Percentiles rank a stretch among this genome's conserved stretches.
Evolutionary conservation across 1,140 invertebrate species (phyloP).

Genomic region (Drosophila trapezifrons): DNA sequence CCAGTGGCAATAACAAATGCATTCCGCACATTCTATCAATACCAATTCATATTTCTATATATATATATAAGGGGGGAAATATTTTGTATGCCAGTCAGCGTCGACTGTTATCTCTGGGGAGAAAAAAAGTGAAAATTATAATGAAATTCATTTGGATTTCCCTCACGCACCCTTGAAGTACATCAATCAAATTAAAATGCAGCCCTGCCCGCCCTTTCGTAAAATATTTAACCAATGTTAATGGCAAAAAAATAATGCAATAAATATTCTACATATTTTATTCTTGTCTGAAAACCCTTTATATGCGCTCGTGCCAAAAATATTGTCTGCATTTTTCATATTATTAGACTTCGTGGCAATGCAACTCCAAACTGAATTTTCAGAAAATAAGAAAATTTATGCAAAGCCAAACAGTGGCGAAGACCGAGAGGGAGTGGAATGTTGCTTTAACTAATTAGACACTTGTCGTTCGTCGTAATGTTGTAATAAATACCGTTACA

Average conservation of each 20-base stretch:
- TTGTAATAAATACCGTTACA: slow-evolving; percentile 82
- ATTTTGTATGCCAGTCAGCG: slow-evolving; percentile 67
- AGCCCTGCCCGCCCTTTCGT: slow-evolving; percentile 8
- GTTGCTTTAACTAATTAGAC: slow-evolving; percentile 77
- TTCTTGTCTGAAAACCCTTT: neutral
- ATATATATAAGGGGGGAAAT: neutral
- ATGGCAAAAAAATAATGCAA: slow-evolving; percentile 26
- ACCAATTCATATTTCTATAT: slow-evolving; percentile 39
- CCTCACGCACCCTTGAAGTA: slow-evolving; percentile 62
- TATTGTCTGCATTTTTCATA: slow-evolving; percentile 13
- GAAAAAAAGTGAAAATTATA: slow-evolving; percentile 54
- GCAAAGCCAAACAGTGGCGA: slow-evolving; percentile 14
- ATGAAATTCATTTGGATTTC: slow-evolving; percentile 75
- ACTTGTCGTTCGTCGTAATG: slow-evolving; percentile 78
- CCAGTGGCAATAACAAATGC: slow-evolving; percentile 44
- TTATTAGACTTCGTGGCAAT: slow-evolving; percentile 14
- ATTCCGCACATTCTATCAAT: slow-evolving; percentile 64
- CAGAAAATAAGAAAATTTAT: slow-evolving; percentile 34
- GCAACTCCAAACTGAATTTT: slow-evolving; percentile 24
- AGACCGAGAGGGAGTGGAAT: slow-evolving; percentile 23
- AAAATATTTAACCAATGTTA: slow-evolving; percentile 53
- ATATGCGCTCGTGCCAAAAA: slow-evolving; percentile 13
- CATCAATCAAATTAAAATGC: slow-evolving; percentile 78
- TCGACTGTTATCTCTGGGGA: slow-evolving; percentile 14
- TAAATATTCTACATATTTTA: slow-evolving; percentile 23